phyloP scores from a whole-genome alignment of 2,113 vertebrate genomes.

The Junco hyemalis region DNA sequence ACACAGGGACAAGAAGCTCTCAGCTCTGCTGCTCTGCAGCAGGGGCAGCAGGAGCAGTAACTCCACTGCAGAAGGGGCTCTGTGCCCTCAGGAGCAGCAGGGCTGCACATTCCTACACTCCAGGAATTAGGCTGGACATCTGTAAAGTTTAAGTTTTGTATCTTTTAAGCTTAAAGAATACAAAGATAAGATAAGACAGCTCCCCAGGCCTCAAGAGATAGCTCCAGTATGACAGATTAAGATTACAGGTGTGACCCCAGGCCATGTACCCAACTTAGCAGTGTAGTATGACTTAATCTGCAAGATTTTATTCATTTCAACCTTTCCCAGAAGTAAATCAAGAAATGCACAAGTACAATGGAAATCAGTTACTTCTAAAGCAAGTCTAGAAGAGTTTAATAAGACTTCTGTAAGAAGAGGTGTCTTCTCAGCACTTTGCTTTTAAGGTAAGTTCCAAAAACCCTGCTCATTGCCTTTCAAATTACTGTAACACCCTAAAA shows the following conservation, averaged over 20 bases:
- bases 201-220: constrained; percentile 58
- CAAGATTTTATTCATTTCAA: constrained; percentile 55
- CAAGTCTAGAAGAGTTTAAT: constrained; percentile 78
- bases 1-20: not conserved
- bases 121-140: not conserved
- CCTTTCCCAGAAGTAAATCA: constrained; percentile 68
- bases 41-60: constrained; percentile 14
- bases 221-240: constrained; percentile 38
- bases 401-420: constrained; percentile 76
- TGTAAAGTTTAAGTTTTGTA: not conserved
- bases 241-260: constrained; percentile 26
- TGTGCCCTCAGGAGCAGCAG: constrained; percentile 22
- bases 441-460: constrained; percentile 76
- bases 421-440: constrained; percentile 79
- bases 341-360: constrained; percentile 68
- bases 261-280: not conserved
- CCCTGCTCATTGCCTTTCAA: constrained; percentile 81
- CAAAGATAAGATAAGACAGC: constrained; percentile 34
- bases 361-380: constrained; percentile 74
- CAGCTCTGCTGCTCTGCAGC: not conserved
- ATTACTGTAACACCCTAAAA: constrained; percentile 87
- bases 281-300: constrained; percentile 23
- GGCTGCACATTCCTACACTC: constrained; percentile 25
- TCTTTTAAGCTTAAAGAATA: constrained; percentile 6
- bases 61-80: not conserved